Evolutionary conservation across 2,113 vertebrate species (phyloP).

Genomic region (Suncus etruscus): DNA sequence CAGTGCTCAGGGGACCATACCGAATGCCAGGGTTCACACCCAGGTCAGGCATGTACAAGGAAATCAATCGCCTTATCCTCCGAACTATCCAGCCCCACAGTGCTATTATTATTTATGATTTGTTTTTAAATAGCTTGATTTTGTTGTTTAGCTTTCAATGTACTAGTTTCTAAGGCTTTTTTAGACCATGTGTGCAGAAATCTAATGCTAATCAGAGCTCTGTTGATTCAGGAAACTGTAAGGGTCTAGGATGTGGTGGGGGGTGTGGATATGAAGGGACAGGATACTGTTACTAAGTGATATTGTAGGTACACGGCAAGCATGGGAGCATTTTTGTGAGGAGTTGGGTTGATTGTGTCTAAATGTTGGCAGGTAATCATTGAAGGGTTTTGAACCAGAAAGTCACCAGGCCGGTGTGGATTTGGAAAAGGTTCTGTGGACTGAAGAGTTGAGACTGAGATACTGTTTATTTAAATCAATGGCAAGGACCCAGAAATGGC

Average conservation of each 20-base stretch:
- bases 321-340: not conserved
- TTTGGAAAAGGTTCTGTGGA: slow-evolving; percentile 14
- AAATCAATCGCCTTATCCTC: too few relatives aligned
- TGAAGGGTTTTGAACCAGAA: not conserved
- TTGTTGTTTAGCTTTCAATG: not conserved
- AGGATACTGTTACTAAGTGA: not conserved
- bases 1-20: too few relatives aligned
- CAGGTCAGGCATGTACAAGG: too few relatives aligned
- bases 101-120: not conserved
- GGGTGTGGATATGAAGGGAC: too few relatives aligned
- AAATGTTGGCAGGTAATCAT: not conserved
- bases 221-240: not conserved
- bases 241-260: not conserved
- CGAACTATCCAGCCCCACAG: not conserved
- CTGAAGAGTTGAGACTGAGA: not conserved
- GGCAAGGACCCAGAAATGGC: too few relatives aligned
- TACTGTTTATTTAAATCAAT: not conserved
- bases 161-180: not conserved
- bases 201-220: not conserved
- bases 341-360: not conserved
- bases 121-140: not conserved
- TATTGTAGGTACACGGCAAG: not conserved
- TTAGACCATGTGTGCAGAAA: not conserved
- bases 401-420: not conserved
- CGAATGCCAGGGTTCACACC: too few relatives aligned